These are phyloP conservation scores for Festucalex cinctus DNA, from an alignment of 2,113 vertebrate species.

Conservation along the genomic window DNA sequence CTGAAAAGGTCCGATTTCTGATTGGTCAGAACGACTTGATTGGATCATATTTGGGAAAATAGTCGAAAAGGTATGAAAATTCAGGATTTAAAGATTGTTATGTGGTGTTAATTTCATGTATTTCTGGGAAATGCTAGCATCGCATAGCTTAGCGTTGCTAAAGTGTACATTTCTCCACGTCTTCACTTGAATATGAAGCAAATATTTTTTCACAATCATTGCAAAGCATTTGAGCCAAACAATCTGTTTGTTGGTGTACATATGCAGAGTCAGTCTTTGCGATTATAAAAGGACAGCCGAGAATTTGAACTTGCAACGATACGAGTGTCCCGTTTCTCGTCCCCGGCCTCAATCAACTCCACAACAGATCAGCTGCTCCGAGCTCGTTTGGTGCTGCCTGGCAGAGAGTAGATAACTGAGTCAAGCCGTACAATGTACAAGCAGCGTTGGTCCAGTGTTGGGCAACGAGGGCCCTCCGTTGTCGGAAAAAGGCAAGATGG, in stretches of 20 bases:
- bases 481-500: conserved; percentile 24
- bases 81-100: too few relatives aligned
- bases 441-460: conserved; percentile 73
- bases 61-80: too few relatives aligned
- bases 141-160: too few relatives aligned
- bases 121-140: too few relatives aligned
- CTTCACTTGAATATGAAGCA: too few relatives aligned
- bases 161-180: too few relatives aligned
- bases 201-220: too few relatives aligned
- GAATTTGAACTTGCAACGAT: background rate
- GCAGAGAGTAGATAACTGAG: conserved; percentile 39
- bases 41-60: too few relatives aligned
- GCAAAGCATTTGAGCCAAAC: too few relatives aligned
- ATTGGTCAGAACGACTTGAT: too few relatives aligned
- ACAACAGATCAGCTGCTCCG: conserved; percentile 6
- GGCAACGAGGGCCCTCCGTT: conserved; percentile 36
- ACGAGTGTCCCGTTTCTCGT: background rate
- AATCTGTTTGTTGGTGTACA: background rate
- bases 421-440: conserved; percentile 47
- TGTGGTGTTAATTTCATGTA: too few relatives aligned
- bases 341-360: background rate
- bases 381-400: conserved; percentile 24
- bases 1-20: too few relatives aligned
- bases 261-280: background rate
- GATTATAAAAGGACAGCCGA: background rate